phyloP scores from a whole-genome alignment of 2,797 vertebrate genomes.

The Brachymystax lenok region DNA sequence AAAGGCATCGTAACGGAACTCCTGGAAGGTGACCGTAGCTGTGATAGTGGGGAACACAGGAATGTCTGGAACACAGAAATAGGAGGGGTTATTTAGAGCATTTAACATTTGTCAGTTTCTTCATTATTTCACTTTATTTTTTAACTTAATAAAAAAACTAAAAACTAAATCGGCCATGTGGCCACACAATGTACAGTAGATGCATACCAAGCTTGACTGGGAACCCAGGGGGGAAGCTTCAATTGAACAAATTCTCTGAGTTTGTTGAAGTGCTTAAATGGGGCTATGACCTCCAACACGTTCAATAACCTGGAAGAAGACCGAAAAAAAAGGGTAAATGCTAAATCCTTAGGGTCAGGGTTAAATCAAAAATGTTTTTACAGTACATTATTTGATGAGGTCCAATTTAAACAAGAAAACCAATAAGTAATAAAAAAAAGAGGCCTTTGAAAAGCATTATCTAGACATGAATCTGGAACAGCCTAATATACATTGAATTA shows the following conservation, averaged over 20 bases:
- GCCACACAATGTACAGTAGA: background rate
- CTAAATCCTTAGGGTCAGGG: background rate
- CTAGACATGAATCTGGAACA: background rate
- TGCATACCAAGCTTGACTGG: conserved; percentile 93
- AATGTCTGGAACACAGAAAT: conserved; percentile 76
- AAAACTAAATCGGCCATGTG: background rate
- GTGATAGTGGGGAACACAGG: conserved; percentile 97
- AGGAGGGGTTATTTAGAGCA: background rate
- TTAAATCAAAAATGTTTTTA: background rate
- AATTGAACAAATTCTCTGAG: conserved; percentile 97
- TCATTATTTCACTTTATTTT: background rate
- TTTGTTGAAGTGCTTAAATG: conserved; percentile 99
- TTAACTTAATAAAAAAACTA: too few relatives aligned
- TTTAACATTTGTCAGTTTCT: background rate
- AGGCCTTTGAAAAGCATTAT: background rate
- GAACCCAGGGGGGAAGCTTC: conserved; percentile 97
- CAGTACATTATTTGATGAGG: background rate
- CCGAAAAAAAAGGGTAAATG: background rate
- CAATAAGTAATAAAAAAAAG: background rate
- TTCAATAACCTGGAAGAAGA: conserved; percentile 85
- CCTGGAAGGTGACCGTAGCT: conserved; percentile 98
- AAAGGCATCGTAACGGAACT: conserved; percentile 91
- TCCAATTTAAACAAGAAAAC: background rate
- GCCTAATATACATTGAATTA: background rate
- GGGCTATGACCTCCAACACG: conserved; percentile 95